Base-by-base conservation (phyloP, 2,888 invertebrate species). In the Galeruca laticollis region DNA sequence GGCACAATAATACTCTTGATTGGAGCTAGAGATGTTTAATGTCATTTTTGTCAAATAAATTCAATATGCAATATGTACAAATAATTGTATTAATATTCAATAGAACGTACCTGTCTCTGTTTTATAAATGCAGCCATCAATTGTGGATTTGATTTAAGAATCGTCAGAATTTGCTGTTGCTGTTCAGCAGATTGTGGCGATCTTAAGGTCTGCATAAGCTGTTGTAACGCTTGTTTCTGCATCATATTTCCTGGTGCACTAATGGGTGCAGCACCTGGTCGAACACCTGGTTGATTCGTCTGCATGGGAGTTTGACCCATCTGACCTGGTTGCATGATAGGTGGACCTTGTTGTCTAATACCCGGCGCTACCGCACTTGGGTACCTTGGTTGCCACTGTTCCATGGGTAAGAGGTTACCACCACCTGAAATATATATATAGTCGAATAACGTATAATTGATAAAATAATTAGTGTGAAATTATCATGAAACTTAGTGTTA, bases 121-220 rank as follows among this genome's bases (percentile, higher is more conserved):
- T 96, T 96, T 76, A 98, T 94, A 83, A 96, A 96, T 65, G 97
- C 96, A 67, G 97, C 96, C 96, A 98, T 97, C 57, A 98, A 89
- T 79, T 95, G 95, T 49, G 98, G 98, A 87, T 97, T 96, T 75
- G 94, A 93, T 86, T 97, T 97, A 74, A 98, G 90, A 82, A 98
- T 96, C 81, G 93, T 92, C 73, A 97, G 88, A 72, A 95, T 92
- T 86, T 95, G 94, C 82, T 93, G 93, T 82, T 98, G 97, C 83
- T 98, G 97, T 82, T 97, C 96, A 75, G 94, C 94, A 60, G 95
- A 93, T 78, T 93, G 93, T 63, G 97, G 97, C 78, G 94, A 95
- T 79, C 95, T 92, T 63, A 99, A 88, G 71, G 96, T 96, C 80
- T 93, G 92, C 91, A 98, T 93, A 21, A 98, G 90, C 85, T 96